phyloP scores from a whole-genome alignment of 2,888 invertebrate genomes.

The Harpagoxenus sublaevis region DNA sequence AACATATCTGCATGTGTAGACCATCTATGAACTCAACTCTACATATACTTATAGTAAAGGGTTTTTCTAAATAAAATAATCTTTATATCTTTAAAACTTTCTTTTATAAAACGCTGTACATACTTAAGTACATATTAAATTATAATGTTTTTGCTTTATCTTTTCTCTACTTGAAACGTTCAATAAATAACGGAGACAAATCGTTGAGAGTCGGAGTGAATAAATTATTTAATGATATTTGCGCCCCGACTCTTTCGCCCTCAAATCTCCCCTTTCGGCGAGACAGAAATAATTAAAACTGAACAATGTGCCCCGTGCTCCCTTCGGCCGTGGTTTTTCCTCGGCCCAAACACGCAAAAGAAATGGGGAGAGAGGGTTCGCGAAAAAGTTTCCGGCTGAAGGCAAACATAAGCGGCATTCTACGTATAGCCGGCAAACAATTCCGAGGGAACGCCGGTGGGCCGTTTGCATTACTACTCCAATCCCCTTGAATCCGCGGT shows the following conservation, averaged over 20 bases:
- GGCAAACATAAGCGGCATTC: slow-evolving; percentile 57
- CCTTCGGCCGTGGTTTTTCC: neutral
- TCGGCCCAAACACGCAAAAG: neutral
- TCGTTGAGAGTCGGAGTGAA: neutral
- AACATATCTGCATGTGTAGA: no score
- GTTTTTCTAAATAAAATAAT: neutral
- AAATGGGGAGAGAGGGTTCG: slow-evolving; percentile 19
- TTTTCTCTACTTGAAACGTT: neutral
- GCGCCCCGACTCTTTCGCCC: neutral
- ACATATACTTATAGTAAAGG: neutral
- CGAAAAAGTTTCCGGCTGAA: slow-evolving; percentile 54
- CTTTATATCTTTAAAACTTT: neutral
- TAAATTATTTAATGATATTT: slow-evolving; percentile 7
- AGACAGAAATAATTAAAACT: slow-evolving; percentile 5
- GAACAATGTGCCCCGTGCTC: neutral
- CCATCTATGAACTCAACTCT: no score
- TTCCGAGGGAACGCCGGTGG: slow-evolving; percentile 67
- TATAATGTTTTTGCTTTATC: neutral
- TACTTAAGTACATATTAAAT: neutral
- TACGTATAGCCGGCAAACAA: slow-evolving; percentile 65
- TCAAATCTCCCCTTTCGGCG: neutral
- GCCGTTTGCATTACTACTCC: slow-evolving; percentile 75
- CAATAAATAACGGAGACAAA: slow-evolving; percentile 3
- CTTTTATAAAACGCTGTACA: neutral
- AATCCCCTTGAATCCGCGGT: slow-evolving; percentile 70